Percentiles rank a stretch among this genome's conserved stretches.
These are phyloP conservation scores for Tragelaphus oryx DNA, from an alignment of 2,797 vertebrate species.

Conservation along the genomic window DNA sequence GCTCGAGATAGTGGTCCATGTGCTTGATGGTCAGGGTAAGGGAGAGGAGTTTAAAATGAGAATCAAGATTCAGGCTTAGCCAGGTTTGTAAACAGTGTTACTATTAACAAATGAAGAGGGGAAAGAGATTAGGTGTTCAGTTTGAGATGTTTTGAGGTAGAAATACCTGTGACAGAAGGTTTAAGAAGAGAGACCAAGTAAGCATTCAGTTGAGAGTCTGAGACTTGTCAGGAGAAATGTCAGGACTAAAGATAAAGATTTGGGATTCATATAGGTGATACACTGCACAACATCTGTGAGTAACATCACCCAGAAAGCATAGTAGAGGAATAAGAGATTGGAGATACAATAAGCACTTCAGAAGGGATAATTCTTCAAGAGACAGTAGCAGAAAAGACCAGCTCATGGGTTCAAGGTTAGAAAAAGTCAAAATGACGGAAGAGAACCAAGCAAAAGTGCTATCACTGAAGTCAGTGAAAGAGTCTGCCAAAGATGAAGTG, in stretches of 20 bases:
- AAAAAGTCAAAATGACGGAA: background rate
- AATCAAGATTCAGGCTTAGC: background rate
- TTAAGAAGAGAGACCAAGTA: background rate
- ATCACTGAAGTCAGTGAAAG: background rate
- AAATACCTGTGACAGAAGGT: background rate
- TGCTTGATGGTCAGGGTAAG: background rate
- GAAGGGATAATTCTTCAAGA: background rate
- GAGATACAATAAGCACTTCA: background rate
- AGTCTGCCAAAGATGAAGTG: background rate
- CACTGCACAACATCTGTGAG: background rate
- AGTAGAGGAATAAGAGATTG: background rate
- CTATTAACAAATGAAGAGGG: background rate
- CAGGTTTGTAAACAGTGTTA: background rate
- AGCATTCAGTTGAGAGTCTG: background rate
- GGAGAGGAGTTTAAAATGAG: background rate
- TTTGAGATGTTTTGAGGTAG: background rate
- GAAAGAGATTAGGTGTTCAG: background rate
- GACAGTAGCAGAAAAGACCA: background rate
- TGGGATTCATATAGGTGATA: background rate
- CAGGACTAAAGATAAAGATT: background rate
- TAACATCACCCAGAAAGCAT: background rate
- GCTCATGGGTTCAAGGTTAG: background rate
- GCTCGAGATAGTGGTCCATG: background rate
- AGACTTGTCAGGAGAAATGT: background rate
- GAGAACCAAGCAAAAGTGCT: background rate